Evolutionary conservation across 2,797 vertebrate species (phyloP).

Genomic region (Pelodytes ibericus): DNA sequence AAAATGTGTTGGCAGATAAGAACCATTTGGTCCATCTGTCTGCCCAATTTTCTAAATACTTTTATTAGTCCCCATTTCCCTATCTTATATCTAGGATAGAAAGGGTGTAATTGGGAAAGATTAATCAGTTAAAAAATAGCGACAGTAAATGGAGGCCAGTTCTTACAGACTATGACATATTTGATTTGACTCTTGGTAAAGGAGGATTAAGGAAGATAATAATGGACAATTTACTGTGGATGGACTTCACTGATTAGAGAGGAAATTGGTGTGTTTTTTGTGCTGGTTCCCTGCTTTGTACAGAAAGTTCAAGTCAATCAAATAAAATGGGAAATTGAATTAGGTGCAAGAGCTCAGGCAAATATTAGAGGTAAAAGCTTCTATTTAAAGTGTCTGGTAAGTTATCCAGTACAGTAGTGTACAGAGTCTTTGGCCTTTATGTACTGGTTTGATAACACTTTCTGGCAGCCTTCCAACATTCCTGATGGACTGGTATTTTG

Average conservation of each 20-base stretch:
- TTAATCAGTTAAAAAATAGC: conserved; percentile 16
- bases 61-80: too few relatives aligned
- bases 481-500: background rate
- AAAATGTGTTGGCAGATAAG: too few relatives aligned
- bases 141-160: background rate
- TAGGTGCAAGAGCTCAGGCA: background rate
- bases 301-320: background rate
- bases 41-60: too few relatives aligned
- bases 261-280: background rate
- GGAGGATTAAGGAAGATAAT: conserved; percentile 34
- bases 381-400: background rate
- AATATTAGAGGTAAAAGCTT: background rate
- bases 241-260: conserved; percentile 2
- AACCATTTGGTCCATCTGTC: too few relatives aligned
- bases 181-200: conserved; percentile 10
- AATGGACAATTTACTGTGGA: background rate
- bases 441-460: background rate
- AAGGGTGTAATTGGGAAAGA: conserved; percentile 33
- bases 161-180: conserved; percentile 13
- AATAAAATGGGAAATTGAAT: background rate
- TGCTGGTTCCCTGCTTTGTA: background rate
- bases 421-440: background rate
- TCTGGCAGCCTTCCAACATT: background rate
- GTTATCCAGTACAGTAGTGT: background rate
- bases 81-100: too few relatives aligned